Evolutionary conservation across 2,113 vertebrate genomes (phyloP).

Genomic region (Ia io): DNA sequence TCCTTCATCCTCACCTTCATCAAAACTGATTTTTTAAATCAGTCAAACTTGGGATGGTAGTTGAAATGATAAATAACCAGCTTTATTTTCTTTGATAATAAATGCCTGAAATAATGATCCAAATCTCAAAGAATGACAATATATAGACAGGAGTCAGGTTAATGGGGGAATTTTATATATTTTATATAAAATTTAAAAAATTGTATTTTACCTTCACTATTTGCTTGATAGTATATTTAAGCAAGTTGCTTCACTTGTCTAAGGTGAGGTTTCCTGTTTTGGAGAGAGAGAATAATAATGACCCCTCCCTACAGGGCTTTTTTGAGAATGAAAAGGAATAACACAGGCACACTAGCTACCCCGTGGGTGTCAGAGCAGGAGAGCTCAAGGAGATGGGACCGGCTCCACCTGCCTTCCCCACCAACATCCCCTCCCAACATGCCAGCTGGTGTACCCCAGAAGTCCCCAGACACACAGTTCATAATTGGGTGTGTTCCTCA

Average conservation of each 20-base stretch:
- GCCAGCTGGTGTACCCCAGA: not conserved
- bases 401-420: not conserved
- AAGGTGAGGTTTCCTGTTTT: not conserved
- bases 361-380: not conserved
- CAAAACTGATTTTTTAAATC: not conserved
- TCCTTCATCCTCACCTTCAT: not conserved
- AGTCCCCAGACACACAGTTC: not conserved
- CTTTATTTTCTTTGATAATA: not conserved
- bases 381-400: fast-evolving
- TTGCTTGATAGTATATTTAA: not conserved
- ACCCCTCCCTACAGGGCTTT: not conserved
- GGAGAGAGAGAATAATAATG: not conserved
- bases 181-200: not conserved
- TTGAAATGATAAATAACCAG: not conserved
- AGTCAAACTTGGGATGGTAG: not conserved
- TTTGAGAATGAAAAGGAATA: not conserved
- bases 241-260: not conserved
- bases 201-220: not conserved
- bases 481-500: fast-evolving
- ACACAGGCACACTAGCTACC: not conserved
- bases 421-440: too few species aligned
- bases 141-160: not conserved
- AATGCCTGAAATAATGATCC: not conserved
- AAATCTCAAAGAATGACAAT: not conserved
- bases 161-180: not conserved